Evolutionary conservation across 2,113 vertebrate species (phyloP).

Genomic region (Origma solitaria): DNA sequence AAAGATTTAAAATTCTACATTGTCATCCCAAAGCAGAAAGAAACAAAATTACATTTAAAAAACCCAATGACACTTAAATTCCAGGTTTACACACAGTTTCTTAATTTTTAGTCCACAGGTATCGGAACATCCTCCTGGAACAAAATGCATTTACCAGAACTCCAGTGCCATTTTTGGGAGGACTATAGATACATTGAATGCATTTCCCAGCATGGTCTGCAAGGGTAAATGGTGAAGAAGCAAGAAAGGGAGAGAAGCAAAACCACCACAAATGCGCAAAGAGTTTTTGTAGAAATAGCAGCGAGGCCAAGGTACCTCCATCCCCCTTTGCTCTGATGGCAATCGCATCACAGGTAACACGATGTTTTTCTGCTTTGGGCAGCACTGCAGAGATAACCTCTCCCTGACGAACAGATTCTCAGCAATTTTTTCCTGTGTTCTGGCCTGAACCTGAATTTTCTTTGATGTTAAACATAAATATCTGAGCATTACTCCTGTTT

Average conservation of each 20-base stretch:
- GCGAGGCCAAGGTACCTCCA: background rate
- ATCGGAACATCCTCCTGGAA: background rate
- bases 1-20: background rate
- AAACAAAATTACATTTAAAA: background rate
- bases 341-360: background rate
- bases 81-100: background rate
- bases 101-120: background rate
- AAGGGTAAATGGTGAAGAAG: background rate
- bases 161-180: background rate
- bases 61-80: background rate
- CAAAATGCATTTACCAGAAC: background rate
- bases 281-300: background rate
- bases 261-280: background rate
- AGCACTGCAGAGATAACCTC: background rate
- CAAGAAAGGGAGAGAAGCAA: background rate
- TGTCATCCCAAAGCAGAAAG: background rate
- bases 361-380: background rate
- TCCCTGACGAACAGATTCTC: background rate
- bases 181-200: accelerated
- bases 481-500: background rate
- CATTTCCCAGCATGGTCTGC: background rate
- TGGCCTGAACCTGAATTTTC: background rate
- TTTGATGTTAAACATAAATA: background rate
- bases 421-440: background rate
- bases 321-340: background rate